A percentile compares a stretch with the other conserved stretches of the same genome.
Evolutionary conservation across 2,797 vertebrate species (phyloP).

Genomic region (Falco berigora): DNA sequence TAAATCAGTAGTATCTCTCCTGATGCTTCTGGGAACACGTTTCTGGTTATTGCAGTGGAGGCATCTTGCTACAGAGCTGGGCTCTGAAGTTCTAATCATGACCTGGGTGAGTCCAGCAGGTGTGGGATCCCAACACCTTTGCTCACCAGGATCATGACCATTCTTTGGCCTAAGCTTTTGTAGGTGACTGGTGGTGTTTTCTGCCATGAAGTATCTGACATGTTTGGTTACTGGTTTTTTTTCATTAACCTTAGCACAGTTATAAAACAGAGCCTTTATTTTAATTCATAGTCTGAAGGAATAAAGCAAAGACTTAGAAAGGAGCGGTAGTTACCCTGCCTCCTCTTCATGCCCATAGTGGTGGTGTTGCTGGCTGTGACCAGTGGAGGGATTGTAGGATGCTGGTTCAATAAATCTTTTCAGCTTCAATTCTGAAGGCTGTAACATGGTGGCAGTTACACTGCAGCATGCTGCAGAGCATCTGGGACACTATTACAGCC

Average conservation of each 20-base stretch:
- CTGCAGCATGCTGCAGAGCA: background rate
- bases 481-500: background rate
- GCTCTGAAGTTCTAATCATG: fast-evolving
- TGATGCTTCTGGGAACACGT: background rate
- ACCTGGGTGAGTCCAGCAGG: background rate
- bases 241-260: background rate
- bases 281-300: background rate
- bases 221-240: background rate
- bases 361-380: background rate
- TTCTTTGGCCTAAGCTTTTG: background rate
- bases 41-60: background rate
- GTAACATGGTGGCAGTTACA: background rate
- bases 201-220: background rate
- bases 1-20: background rate
- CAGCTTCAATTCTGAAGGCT: background rate
- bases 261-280: background rate
- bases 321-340: background rate
- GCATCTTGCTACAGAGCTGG: background rate
- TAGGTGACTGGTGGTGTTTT: background rate
- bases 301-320: background rate
- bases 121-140: background rate
- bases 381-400: background rate
- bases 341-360: background rate
- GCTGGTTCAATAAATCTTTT: background rate
- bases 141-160: background rate